phyloP scores from a whole-genome alignment of 2,113 vertebrate genomes.

The Osmerus mordax region DNA sequence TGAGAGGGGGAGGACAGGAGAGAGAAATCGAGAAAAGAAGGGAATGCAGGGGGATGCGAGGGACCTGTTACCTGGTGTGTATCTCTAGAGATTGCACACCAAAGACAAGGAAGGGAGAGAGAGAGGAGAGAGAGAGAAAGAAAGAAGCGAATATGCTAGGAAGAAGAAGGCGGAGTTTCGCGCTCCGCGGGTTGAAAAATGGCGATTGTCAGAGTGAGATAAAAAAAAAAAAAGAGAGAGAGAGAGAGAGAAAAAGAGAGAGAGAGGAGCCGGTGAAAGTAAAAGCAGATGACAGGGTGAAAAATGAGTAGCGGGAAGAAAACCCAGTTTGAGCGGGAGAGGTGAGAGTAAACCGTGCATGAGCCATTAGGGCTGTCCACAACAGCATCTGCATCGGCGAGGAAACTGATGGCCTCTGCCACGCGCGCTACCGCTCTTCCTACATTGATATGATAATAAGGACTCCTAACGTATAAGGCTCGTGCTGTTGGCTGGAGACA shows the following conservation, averaged over 20 bases:
- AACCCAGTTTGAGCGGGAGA: conserved; percentile 67
- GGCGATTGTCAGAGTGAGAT: conserved; percentile 71
- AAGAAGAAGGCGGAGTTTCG: conserved; percentile 51
- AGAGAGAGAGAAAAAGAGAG: conserved; percentile 9
- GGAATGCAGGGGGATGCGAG: conserved; percentile 30
- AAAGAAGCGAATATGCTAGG: conserved; percentile 6
- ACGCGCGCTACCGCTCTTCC: neutral
- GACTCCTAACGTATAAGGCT: too few species aligned
- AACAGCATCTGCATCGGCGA: neutral
- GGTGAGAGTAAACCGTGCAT: conserved; percentile 55
- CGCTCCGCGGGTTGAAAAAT: conserved; percentile 64
- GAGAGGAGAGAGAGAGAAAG: conserved; percentile 24
- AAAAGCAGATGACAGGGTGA: conserved; percentile 69
- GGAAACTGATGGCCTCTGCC: conserved; percentile 48
- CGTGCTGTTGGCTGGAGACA: too few species aligned
- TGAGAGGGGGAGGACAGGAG: conserved; percentile 19
- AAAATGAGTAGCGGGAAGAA: conserved; percentile 67
- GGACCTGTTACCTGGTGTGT: conserved; percentile 57
- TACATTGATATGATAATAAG: too few species aligned
- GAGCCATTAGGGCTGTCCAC: conserved; percentile 53
- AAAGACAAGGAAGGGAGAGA: conserved; percentile 14
- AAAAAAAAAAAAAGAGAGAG: too few species aligned
- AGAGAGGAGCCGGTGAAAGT: conserved; percentile 55
- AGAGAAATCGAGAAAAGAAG: conserved; percentile 11
- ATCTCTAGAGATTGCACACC: conserved; percentile 55